Evolutionary conservation across 2,888 invertebrate species (phyloP).

Genomic region (Ashinkailepas kermadecensis): DNA sequence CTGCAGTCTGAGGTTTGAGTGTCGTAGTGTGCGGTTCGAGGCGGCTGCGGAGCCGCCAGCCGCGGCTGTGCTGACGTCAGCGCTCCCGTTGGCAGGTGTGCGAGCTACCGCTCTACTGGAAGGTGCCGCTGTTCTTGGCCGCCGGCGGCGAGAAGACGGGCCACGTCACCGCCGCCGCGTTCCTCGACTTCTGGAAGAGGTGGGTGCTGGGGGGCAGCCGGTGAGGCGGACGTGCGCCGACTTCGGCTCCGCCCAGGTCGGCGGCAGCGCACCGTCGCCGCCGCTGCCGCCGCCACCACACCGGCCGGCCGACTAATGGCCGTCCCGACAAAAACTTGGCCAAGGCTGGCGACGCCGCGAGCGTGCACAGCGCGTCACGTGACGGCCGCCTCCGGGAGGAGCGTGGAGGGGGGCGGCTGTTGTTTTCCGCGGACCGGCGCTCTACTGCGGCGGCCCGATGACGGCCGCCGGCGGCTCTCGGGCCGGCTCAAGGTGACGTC

Average conservation of each 20-base stretch:
- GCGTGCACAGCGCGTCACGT: conserved; percentile 5
- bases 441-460: not conserved
- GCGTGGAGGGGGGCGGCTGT: not conserved
- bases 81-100: conserved; percentile 58
- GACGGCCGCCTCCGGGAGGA: not conserved
- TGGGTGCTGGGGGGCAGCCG: conserved; percentile 46
- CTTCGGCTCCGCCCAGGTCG: too few species aligned
- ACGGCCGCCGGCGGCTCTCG: not conserved
- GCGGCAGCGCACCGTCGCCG: not conserved
- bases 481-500: not conserved
- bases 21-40: not conserved
- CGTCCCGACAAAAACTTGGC: not conserved
- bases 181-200: conserved; percentile 89
- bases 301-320: not conserved
- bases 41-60: conserved; percentile 45
- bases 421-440: not conserved
- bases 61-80: conserved; percentile 64
- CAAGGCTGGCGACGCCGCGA: not conserved
- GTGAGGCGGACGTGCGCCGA: too few species aligned
- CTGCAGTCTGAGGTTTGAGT: not conserved
- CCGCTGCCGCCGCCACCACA: not conserved
- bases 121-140: conserved; percentile 85
- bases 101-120: conserved; percentile 93
- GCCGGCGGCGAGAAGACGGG: conserved; percentile 66
- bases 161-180: conserved; percentile 69